phyloP scores from a whole-genome alignment of 1,140 invertebrate species.

The Cyclargus thomasi region DNA sequence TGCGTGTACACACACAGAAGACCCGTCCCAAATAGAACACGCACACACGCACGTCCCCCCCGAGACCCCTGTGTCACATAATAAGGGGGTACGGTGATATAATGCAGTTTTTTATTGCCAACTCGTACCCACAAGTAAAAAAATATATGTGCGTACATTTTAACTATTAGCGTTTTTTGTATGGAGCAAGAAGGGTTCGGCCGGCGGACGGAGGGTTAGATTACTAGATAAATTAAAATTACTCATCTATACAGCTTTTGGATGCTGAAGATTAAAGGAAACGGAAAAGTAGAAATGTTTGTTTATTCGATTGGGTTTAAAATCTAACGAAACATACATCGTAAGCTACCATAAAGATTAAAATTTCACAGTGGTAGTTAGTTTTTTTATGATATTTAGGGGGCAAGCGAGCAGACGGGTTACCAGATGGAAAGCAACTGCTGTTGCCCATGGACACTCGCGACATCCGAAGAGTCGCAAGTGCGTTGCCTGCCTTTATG shows the following conservation, averaged over 20 bases:
- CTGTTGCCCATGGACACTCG: no score
- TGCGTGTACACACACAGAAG: conserved; percentile 20
- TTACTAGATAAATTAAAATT: conserved; percentile 63
- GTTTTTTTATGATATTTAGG: no score
- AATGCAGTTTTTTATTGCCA: conserved; percentile 74
- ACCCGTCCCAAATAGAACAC: conserved; percentile 34
- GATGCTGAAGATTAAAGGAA: conserved; percentile 15
- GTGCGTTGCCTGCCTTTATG: no score
- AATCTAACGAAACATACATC: no score
- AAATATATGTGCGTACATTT: conserved; percentile 65
- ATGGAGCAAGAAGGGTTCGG: conserved; percentile 62
- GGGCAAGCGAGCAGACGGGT: no score
- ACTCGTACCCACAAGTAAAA: conserved; percentile 70
- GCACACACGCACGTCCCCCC: conserved; percentile 38
- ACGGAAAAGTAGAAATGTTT: neutral
- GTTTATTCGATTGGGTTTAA: neutral
- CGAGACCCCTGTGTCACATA: conserved; percentile 54
- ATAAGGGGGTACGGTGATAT: conserved; percentile 69
- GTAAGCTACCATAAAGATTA: no score
- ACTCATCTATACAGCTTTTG: conserved; percentile 55
- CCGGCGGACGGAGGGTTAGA: conserved; percentile 51
- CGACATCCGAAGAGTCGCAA: no score
- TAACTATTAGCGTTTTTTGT: conserved; percentile 65
- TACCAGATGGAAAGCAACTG: no score
- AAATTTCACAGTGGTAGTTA: no score